Percentiles rank a stretch among this genome's conserved stretches.
phyloP scores from a whole-genome alignment of 2,113 vertebrate genomes.

The Leiothrix lutea region DNA sequence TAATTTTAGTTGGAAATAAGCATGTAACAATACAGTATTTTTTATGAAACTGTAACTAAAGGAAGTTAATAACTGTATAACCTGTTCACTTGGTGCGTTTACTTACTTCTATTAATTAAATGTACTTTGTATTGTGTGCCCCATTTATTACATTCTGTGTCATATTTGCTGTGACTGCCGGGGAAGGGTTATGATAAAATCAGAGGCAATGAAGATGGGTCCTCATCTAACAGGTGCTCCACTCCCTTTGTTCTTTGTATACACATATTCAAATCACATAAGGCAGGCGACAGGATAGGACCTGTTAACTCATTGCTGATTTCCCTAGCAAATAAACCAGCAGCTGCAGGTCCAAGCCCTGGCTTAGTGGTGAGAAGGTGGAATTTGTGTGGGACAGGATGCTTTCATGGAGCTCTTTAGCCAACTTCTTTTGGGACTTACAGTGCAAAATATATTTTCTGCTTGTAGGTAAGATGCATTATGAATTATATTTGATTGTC shows the following conservation, averaged over 20 bases:
- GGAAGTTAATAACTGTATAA: neutral
- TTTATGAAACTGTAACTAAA: neutral
- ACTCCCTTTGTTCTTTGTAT: constrained; percentile 77
- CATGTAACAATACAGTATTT: neutral
- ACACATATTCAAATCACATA: constrained; percentile 81
- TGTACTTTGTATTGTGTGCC: constrained; percentile 12
- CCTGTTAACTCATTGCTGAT: constrained; percentile 77
- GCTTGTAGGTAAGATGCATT: constrained; percentile 76
- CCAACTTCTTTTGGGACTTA: constrained; percentile 55
- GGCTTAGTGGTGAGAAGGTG: constrained; percentile 26
- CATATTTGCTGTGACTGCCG: constrained; percentile 12
- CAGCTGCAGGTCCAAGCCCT: constrained; percentile 70
- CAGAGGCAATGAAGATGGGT: constrained; percentile 58
- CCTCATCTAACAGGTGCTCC: constrained; percentile 77
- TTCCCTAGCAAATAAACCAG: constrained; percentile 81
- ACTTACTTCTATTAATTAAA: constrained; percentile 4
- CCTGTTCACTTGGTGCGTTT: neutral
- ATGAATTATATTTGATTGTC: neutral
- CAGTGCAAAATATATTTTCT: constrained; percentile 69
- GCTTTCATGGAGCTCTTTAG: constrained; percentile 71
- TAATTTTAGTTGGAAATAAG: neutral
- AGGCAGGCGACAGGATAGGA: constrained; percentile 74
- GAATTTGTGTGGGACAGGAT: constrained; percentile 67
- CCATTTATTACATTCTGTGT: constrained; percentile 41
- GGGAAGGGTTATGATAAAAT: constrained; percentile 35